phyloP scores from a whole-genome alignment of 1,140 invertebrate species.

The Pteromalus puparum region DNA sequence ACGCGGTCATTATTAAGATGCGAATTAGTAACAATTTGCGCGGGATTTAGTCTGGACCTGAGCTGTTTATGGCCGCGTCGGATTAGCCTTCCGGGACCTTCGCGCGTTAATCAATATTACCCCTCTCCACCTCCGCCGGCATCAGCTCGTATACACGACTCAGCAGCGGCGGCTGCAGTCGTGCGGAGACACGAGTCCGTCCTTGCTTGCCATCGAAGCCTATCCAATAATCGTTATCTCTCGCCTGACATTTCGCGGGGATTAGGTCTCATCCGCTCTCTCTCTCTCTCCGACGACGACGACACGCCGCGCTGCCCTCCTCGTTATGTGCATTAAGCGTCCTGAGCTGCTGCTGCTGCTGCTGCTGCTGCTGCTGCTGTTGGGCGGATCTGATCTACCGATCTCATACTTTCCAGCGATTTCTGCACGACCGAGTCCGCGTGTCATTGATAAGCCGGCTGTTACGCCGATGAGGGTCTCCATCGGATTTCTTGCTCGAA shows the following conservation, averaged over 20 bases:
- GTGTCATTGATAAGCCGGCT: not conserved
- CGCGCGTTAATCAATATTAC: slow-evolving; percentile 74
- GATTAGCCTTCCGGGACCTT: slow-evolving; percentile 70
- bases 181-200: not conserved
- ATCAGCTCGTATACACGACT: not conserved
- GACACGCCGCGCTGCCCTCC: not conserved
- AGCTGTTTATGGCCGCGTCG: slow-evolving; percentile 74
- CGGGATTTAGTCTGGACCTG: slow-evolving; percentile 73
- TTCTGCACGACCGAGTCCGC: not conserved
- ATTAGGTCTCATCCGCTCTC: not conserved
- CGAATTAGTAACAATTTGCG: slow-evolving; percentile 77
- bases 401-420: not conserved
- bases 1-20: slow-evolving; percentile 76
- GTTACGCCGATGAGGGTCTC: too few relatives aligned
- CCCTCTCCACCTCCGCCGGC: slow-evolving; percentile 25
- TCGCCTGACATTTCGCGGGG: slow-evolving; percentile 11
- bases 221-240: slow-evolving; percentile 37
- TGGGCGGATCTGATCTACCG: not conserved
- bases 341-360: not conserved
- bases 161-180: not conserved
- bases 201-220: slow-evolving; percentile 46
- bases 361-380: not conserved
- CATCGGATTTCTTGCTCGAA: not conserved
- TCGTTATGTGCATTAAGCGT: not conserved
- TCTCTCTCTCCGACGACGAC: not conserved